Evolutionary conservation across 2,797 vertebrate genomes (phyloP), one percentile per base, ranked within the genome.

Genomic region (Sebastes trivittatus): DNA sequence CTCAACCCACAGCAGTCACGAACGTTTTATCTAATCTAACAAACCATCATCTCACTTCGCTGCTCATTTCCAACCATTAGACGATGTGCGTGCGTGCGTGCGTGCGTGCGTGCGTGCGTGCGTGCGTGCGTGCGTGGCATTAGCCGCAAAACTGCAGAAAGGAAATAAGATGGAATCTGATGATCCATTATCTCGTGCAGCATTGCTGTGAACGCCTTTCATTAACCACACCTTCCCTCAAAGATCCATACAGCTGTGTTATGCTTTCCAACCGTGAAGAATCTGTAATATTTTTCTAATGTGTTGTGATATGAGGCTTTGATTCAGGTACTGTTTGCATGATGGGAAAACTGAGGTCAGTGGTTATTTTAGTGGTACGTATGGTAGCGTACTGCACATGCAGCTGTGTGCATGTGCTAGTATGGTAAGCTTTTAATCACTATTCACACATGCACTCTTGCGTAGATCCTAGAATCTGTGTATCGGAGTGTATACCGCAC

Each of bases 31-130:
- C 34, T 55, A 23, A 69, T 77, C 65, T 54, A 23, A 30, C 38
- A 61, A 71, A 63, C 64, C 61, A 34, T 10, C 16, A 36, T 61
- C n/a, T 76, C 38, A 74, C 32, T 76, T 61, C 30, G 11, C 27
- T 22, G 25, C 30, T 75, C n/a, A 2, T 32, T 71, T 68, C 36
- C 11, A 36, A 62, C 84, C 78, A 86, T 88, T 78, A 86, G 54
- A 16, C 14, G 1, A 0, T 14, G 36, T 38, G 36, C 13, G 46
- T n/a, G 46, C 9, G 46, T 20, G 18, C 8, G 46, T 4, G 46
- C 20, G 46, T 2, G 11, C 4, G 13, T 7, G 55, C 13, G 3
- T 34, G 10, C 11, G 34, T 2, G 36, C 13, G 11, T 13, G 34
- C 13, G 10, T 13, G 3, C 5, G 59, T 1, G 7, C 20, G 59